Evolutionary conservation across 2,113 vertebrate genomes (phyloP), one percentile per base, ranked within the genome.

Genomic region (Brachyistius frenatus): DNA sequence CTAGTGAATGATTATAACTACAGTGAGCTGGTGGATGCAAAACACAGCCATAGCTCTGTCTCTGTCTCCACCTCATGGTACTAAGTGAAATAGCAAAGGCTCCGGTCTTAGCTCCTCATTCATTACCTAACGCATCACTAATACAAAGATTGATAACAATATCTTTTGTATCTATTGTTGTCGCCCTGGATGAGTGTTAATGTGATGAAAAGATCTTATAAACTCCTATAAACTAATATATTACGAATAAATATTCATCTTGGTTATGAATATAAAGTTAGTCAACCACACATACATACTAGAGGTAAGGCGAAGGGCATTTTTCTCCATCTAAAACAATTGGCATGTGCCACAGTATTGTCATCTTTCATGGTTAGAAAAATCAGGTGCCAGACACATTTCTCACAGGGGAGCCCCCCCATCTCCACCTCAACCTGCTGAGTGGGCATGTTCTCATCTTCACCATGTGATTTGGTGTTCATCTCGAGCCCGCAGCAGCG

Each of bases 1-100:
- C 72, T 84, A 82, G 9, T 84, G 81, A 85, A 86, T 86, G 78
- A 80, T 63, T 81, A 84, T 82, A 78, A 70, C 68, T 85, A 57
- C 75, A 54, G 66, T 62, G 66, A 86, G 71, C 33, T 31, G 31
- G 36, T 41, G 55, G 63, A 64, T 82, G 69, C 7, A 77, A 81
- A 79, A 71, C 60, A 14, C 75, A 57, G 71, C 53, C 76, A 94
- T 81, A 81, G 49, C 66, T 71, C 85, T 92, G 91, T 90, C 90
- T 92, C 77, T 95, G 94, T 93, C 93, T 93, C 94, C 95, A 89
- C 91, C 94, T 87, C 58, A 84, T 91, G 95, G 94, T 39, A 23
- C 6, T 57, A 16, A 3, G 36, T 5, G 66, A 74, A 85, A 91
- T 56, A 37, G 36, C 89, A 91, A 57, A 47, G 14, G 2, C 35